A percentile compares a stretch with the other conserved stretches of the same genome.
Conservation (phyloP, 2,113 vertebrate species). For the Thunnus maccoyii region DNA sequence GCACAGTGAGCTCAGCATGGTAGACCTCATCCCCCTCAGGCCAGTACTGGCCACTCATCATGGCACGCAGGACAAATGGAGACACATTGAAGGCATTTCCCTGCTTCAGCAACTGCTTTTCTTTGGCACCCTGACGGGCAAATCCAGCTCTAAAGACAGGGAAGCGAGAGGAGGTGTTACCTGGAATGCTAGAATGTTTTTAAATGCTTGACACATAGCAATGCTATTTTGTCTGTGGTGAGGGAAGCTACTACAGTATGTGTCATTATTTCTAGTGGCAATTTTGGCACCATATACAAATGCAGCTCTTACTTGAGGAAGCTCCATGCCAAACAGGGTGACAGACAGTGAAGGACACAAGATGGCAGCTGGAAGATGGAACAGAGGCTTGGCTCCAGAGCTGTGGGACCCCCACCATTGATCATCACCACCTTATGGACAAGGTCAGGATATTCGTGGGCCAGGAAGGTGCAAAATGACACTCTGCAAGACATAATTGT, state of each 20-base stretch:
- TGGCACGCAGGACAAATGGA: constrained; percentile 95
- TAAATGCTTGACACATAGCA: background rate
- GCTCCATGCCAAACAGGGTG: constrained; percentile 97
- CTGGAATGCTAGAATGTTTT: background rate
- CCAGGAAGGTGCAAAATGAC: constrained; percentile 98
- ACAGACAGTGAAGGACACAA: constrained; percentile 94
- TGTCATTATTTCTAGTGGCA: background rate
- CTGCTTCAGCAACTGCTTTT: constrained; percentile 96
- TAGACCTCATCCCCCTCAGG: constrained; percentile 97
- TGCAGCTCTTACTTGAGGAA: constrained; percentile 93
- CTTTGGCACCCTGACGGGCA: constrained; percentile 96
- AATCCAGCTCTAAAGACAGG: constrained; percentile 90
- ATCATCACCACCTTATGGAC: constrained; percentile 99
- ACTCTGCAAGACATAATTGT: constrained; percentile 82
- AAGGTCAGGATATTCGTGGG: constrained; percentile 96
- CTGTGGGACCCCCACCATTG: constrained; percentile 95
- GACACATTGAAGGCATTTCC: constrained; percentile 97
- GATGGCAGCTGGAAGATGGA: constrained; percentile 98
- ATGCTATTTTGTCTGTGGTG: background rate
- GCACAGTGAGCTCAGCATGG: constrained; percentile 95
- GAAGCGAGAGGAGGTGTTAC: background rate
- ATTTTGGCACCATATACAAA: background rate
- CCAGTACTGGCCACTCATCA: constrained; percentile 99
- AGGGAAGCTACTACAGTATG: background rate
- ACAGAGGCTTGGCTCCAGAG: constrained; percentile 96